Evolutionary conservation across 2,113 vertebrate genomes (phyloP).

Genomic region (Puffinus mauretanicus): DNA sequence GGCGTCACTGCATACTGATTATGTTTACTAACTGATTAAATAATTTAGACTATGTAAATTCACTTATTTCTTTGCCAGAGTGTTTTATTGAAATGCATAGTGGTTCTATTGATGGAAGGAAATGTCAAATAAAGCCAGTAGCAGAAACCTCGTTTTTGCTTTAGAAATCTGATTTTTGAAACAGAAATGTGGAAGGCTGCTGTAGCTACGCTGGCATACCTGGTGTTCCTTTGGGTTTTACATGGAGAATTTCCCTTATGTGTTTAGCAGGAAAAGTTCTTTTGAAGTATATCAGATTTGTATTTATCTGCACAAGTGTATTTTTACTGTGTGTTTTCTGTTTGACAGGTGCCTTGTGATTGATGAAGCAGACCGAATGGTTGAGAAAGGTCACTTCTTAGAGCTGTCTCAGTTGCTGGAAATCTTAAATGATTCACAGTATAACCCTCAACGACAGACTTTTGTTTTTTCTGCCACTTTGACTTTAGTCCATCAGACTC

Average conservation of each 20-base stretch:
- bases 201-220: neutral
- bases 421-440: conserved; percentile 86
- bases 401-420: conserved; percentile 92
- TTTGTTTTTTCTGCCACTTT: conserved; percentile 97
- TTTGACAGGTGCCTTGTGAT: conserved; percentile 89
- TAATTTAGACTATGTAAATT: neutral
- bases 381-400: conserved; percentile 93
- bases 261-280: neutral
- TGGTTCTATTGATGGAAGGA: neutral
- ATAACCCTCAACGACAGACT: conserved; percentile 87
- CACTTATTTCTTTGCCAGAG: neutral
- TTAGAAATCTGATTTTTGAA: neutral
- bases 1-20: neutral
- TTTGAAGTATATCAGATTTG: neutral
- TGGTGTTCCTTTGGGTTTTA: neutral
- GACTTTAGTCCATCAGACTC: conserved; percentile 86
- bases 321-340: neutral
- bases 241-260: neutral
- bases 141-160: neutral
- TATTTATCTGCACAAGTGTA: neutral
- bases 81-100: neutral
- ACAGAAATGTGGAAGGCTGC: neutral
- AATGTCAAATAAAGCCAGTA: neutral
- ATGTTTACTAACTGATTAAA: neutral
- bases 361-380: conserved; percentile 97